A percentile compares a stretch with the other conserved stretches of the same genome.
Conservation (phyloP, 1,140 invertebrate species). For the Lethocerus indicus region DNA sequence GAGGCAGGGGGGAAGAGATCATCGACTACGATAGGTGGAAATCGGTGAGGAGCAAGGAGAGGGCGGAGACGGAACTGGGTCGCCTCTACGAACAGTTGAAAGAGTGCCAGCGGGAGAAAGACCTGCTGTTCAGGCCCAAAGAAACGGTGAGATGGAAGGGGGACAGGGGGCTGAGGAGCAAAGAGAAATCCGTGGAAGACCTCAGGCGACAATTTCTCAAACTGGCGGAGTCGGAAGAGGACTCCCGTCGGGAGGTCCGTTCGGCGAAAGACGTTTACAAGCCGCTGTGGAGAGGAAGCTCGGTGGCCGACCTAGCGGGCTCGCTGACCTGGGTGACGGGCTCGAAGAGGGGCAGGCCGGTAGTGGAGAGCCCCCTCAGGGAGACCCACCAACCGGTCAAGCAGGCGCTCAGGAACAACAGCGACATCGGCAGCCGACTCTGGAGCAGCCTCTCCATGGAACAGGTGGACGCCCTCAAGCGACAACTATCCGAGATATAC, state of each 20-base stretch:
- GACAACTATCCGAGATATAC: constrained; percentile 68
- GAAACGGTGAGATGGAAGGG: constrained; percentile 51
- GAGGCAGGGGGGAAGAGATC: constrained; percentile 47
- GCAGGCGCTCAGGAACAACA: constrained; percentile 19
- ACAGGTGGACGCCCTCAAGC: constrained; percentile 63
- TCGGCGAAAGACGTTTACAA: constrained; percentile 45
- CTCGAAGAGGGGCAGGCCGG: constrained; percentile 18
- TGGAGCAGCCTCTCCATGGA: constrained; percentile 73
- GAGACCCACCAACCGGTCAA: constrained; percentile 16
- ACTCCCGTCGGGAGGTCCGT: constrained; percentile 27
- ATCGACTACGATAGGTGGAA: constrained; percentile 79
- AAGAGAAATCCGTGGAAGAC: constrained; percentile 75
- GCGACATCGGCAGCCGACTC: constrained; percentile 43
- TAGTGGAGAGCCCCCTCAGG: constrained; percentile 12
- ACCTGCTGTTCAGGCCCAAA: constrained; percentile 61
- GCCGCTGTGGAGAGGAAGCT: constrained; percentile 65
- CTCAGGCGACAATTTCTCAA: constrained; percentile 53
- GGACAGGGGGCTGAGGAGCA: constrained; percentile 60
- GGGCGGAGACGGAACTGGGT: constrained; percentile 64
- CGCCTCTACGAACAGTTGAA: constrained; percentile 59
- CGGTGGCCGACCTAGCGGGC: constrained; percentile 55
- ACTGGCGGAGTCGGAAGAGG: constrained; percentile 30
- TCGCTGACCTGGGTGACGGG: constrained; percentile 27
- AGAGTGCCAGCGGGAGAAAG: constrained; percentile 60
- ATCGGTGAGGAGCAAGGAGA: constrained; percentile 55